Percentiles rank a stretch among this genome's conserved stretches.
Conservation (phyloP, 2,797 vertebrate genomes). For the Avahi laniger region DNA sequence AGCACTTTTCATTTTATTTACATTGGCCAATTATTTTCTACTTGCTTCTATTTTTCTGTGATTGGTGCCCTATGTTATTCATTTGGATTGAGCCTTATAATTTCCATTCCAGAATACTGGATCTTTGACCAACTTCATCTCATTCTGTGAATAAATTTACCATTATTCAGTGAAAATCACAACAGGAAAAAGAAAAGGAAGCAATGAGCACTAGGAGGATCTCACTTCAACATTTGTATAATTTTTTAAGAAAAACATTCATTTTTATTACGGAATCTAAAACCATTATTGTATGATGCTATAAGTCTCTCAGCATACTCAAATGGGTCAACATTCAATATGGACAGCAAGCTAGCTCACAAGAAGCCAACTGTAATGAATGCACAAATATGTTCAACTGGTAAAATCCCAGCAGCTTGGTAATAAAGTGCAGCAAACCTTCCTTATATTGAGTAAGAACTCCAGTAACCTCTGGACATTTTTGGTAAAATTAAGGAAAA, state of each 20-base stretch:
- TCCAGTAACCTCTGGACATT: constrained; percentile 70
- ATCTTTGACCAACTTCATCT: constrained; percentile 35
- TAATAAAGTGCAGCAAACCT: constrained; percentile 62
- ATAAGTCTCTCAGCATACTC: constrained; percentile 38
- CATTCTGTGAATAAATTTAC: constrained; percentile 22
- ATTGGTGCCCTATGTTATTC: background rate
- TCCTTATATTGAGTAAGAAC: constrained; percentile 57
- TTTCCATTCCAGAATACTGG: constrained; percentile 14
- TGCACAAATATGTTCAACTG: constrained; percentile 18
- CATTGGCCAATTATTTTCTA: background rate
- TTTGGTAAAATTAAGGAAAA: constrained; percentile 75
- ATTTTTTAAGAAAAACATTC: constrained; percentile 59
- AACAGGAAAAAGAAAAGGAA: background rate
- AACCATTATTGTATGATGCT: constrained; percentile 30
- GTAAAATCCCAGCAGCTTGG: constrained; percentile 56
- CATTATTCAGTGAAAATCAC: constrained; percentile 40
- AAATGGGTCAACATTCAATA: constrained; percentile 29
- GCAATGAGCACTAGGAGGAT: constrained; percentile 7
- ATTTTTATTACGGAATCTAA: constrained; percentile 64
- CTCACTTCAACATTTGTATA: constrained; percentile 28
- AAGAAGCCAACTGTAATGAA: constrained; percentile 37
- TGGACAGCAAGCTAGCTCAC: constrained; percentile 62
- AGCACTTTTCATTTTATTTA: constrained; percentile 69
- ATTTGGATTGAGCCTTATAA: background rate
- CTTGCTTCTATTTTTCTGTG: constrained; percentile 26